These are phyloP conservation scores for Pseudochirops corinnae DNA, from an alignment of 2,797 vertebrate species.

Conservation along the genomic window DNA sequence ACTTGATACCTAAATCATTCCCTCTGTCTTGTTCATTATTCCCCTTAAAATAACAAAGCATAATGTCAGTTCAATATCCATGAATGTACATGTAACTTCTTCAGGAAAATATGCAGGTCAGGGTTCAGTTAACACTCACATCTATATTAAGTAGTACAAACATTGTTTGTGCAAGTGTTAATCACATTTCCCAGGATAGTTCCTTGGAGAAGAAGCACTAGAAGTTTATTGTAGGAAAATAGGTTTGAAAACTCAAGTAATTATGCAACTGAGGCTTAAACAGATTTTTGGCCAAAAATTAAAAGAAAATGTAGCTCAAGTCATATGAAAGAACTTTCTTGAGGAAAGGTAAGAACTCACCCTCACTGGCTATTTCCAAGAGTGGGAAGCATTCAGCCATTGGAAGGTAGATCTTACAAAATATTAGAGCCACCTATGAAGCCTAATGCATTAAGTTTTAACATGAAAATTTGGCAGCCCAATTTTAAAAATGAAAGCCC, in stretches of 20 bases:
- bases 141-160: conserved; percentile 5
- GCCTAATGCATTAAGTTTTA: conserved; percentile 73
- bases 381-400: conserved; percentile 73
- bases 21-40: not conserved
- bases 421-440: conserved; percentile 35
- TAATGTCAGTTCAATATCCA: not conserved
- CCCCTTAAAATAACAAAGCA: not conserved
- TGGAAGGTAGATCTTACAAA: conserved; percentile 68
- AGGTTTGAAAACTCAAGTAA: conserved; percentile 75
- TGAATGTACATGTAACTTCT: not conserved
- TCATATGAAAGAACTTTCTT: conserved; percentile 73
- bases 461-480: conserved; percentile 68
- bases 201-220: conserved; percentile 62
- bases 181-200: conserved; percentile 9
- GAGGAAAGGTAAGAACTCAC: conserved; percentile 52
- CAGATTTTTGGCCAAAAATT: conserved; percentile 63
- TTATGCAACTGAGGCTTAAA: conserved; percentile 69
- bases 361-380: conserved; percentile 75
- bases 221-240: conserved; percentile 64
- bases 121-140: not conserved
- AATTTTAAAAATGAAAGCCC: conserved; percentile 68
- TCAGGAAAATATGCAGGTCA: not conserved
- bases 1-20: not conserved
- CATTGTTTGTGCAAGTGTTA: conserved; percentile 44
- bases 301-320: conserved; percentile 70